Evolutionary conservation across 2,113 vertebrate species (phyloP), one percentile per base, ranked within the genome.

Genomic region (Heptranchias perlo): DNA sequence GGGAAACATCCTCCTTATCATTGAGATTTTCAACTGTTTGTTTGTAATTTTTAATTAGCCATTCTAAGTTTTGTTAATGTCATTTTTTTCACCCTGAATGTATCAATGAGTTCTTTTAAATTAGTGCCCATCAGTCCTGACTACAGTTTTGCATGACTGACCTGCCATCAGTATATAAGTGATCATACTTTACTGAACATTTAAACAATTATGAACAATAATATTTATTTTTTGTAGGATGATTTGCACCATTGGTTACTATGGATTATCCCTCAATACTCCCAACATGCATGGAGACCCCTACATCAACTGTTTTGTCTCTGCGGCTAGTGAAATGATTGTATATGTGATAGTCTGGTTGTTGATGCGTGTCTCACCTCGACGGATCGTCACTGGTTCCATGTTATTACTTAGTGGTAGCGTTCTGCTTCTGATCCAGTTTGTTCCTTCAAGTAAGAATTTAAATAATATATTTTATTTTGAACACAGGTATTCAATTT

Each of bases 261-360:
- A 98, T 44, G 98, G 97, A 1, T 97, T 99, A 35, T 99, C 99
- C 25, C 97, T 99, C 3, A 99, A 99, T 96, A 99, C 98, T 0
- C 98, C 98, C 0, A 99, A 99, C 97, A 96, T 99, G 96, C 97
- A 99, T 0, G 99, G 99, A 0, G 97, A 98, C 0, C 96, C 97
- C 35, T 99, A 98, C 35, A 1, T 99, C 96, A 99, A 99, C 98
- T 98, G 98, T 96, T 98, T 99, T 97, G 97, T 99, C 35, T 98
- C 98, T 0, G 99, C 98, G 0, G 78, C 98, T 96, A 98, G 98
- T 0, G 99, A 99, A 96, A 97, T 99, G 0, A 98, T 99, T 2
- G 99, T 99, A 2, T 99, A 99, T 21, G 0, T 96, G 4, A 94
- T 98, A 58, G 97, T 99, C 11, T 99, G 99, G 99, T 95, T 98